Percentiles rank a stretch among this genome's conserved stretches.
These are phyloP conservation scores for Lithobates pipiens DNA, from an alignment of 2,797 vertebrate species.

Conservation along the genomic window DNA sequence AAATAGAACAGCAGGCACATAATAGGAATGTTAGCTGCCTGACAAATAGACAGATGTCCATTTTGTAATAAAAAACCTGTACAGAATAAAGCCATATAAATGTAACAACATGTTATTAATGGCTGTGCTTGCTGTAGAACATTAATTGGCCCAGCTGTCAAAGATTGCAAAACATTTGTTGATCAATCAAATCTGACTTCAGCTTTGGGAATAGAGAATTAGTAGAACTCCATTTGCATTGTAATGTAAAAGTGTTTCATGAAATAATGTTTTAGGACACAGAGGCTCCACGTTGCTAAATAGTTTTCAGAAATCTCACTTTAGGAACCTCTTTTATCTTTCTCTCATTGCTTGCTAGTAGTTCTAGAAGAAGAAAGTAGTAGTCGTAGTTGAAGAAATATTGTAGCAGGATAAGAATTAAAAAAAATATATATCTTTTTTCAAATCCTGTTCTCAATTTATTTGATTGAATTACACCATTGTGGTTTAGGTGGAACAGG, in stretches of 20 bases:
- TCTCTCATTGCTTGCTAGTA: too few species aligned
- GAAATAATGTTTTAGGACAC: neutral
- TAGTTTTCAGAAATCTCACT: too few species aligned
- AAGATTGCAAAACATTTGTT: conserved; percentile 23
- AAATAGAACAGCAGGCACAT: neutral
- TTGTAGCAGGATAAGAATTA: too few species aligned
- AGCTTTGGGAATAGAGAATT: conserved; percentile 3
- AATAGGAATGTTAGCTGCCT: neutral
- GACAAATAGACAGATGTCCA: conserved; percentile 8
- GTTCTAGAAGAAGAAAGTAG: too few species aligned
- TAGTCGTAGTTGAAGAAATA: neutral
- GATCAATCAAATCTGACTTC: conserved; percentile 22
- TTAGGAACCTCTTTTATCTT: too few species aligned
- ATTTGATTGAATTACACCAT: neutral
- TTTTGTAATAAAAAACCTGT: conserved; percentile 4
- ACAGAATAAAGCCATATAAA: conserved; percentile 7
- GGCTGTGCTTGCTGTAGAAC: neutral
- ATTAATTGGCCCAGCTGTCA: neutral
- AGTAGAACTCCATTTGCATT: neutral
- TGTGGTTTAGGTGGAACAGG: neutral
- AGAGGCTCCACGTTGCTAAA: too few species aligned
- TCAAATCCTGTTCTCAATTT: neutral
- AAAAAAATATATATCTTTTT: neutral
- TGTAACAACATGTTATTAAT: conserved; percentile 18
- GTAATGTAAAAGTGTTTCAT: neutral